A percentile compares a stretch with the other conserved stretches of the same genome.
phyloP scores from a whole-genome alignment of 2,888 invertebrate species.

The Callinectes sapidus region DNA sequence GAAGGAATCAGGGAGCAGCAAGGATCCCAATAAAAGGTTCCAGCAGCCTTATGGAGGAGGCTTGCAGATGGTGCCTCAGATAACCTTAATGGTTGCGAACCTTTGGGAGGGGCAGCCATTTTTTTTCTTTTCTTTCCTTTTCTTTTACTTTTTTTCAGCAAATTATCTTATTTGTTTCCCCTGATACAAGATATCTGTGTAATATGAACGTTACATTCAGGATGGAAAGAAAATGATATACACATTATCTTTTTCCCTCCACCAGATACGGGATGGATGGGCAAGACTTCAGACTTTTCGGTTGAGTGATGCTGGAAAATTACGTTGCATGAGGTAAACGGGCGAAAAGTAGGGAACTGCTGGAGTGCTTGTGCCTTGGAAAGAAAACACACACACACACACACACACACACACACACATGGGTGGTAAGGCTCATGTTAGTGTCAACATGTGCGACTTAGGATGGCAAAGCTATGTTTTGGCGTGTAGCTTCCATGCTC shows the following conservation, averaged over 20 bases:
- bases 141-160: not conserved
- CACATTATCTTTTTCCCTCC: constrained; percentile 3
- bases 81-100: constrained; percentile 26
- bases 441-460: not conserved
- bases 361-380: not conserved
- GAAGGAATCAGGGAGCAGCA: constrained; percentile 34
- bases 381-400: not conserved
- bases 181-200: not conserved
- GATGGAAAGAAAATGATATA: not conserved
- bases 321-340: not conserved
- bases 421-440: not conserved
- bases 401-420: not conserved
- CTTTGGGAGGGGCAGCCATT: not conserved
- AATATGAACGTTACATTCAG: not conserved
- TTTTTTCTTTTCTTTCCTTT: not conserved
- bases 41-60: constrained; percentile 16
- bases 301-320: constrained; percentile 28
- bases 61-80: constrained; percentile 29
- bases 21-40: constrained; percentile 9
- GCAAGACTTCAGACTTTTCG: not conserved
- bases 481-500: not conserved
- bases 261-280: not conserved
- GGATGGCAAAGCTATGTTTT: not conserved
- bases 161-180: not conserved
- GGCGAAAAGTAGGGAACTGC: not conserved